phyloP scores from a whole-genome alignment of 2,113 vertebrate species.

The Anguilla rostrata region DNA sequence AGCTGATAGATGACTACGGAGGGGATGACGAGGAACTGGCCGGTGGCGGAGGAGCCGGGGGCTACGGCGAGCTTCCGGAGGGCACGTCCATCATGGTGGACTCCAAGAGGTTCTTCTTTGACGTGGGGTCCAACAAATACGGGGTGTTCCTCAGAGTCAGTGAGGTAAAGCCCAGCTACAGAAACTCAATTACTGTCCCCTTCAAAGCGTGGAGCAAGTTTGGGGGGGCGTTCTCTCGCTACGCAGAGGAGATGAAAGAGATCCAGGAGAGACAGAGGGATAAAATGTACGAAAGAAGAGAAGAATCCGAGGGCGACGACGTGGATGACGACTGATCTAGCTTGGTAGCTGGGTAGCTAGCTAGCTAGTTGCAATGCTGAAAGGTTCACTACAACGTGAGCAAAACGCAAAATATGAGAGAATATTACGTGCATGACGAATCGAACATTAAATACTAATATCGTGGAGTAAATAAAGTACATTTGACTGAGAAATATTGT shows the following conservation, averaged over 20 bases:
- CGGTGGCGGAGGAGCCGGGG: constrained; percentile 76
- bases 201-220: constrained; percentile 98
- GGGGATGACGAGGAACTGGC: constrained; percentile 87
- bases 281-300: constrained; percentile 87
- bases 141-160: constrained; percentile 94
- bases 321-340: constrained; percentile 87
- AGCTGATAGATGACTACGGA: constrained; percentile 93
- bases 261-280: constrained; percentile 92
- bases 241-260: constrained; percentile 96
- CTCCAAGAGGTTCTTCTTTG: constrained; percentile 96
- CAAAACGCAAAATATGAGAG: constrained; percentile 39
- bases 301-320: constrained; percentile 90
- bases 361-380: constrained; percentile 55
- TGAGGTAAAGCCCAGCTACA: constrained; percentile 95
- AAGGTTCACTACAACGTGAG: constrained; percentile 52
- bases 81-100: constrained; percentile 95
- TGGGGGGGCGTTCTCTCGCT: constrained; percentile 90
- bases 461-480: constrained; percentile 61
- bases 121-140: constrained; percentile 97
- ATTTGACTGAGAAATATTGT: constrained; percentile 72
- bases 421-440: constrained; percentile 68
- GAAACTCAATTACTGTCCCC: constrained; percentile 95
- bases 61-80: constrained; percentile 88
- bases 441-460: constrained; percentile 60
- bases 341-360: constrained; percentile 30